Evolutionary conservation across 2,888 invertebrate species (phyloP).

Genomic region (Folsomia candida): DNA sequence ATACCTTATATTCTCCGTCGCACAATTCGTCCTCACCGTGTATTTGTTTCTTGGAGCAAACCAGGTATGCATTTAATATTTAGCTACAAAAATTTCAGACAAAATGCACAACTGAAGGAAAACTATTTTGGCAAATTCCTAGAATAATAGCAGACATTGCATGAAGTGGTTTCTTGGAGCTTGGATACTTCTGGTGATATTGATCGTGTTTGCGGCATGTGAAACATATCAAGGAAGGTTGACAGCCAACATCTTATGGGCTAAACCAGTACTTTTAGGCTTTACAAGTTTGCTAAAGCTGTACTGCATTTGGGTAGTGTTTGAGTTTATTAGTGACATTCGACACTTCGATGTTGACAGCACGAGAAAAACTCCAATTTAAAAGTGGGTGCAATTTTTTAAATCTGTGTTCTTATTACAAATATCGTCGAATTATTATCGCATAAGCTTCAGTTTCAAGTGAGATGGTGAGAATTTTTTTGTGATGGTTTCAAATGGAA

Average conservation of each 20-base stretch:
- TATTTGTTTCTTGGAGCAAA: slow-evolving; percentile 6
- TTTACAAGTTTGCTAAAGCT: slow-evolving; percentile 8
- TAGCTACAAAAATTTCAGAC: too few relatives aligned
- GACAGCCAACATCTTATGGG: slow-evolving; percentile 4
- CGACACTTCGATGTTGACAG: background rate
- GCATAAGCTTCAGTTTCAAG: too few relatives aligned
- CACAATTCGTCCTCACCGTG: background rate
- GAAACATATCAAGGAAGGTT: slow-evolving; percentile 13
- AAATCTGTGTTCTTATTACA: too few relatives aligned
- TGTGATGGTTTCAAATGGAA: too few relatives aligned
- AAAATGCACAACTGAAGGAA: too few relatives aligned
- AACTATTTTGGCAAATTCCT: too few relatives aligned
- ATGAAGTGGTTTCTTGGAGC: slow-evolving; percentile 12
- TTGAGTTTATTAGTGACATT: background rate
- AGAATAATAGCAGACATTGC: slow-evolving; percentile 5
- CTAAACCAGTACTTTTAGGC: slow-evolving; percentile 9
- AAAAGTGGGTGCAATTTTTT: too few relatives aligned
- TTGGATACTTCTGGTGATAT: slow-evolving; percentile 1
- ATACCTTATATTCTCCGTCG: slow-evolving; percentile 1
- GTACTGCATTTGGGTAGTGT: slow-evolving; percentile 12
- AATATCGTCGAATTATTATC: too few relatives aligned
- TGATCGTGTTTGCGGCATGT: slow-evolving; percentile 9
- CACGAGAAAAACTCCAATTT: background rate
- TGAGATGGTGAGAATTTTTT: too few relatives aligned
- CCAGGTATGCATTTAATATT: background rate